A percentile compares a stretch with the other conserved stretches of the same genome.
These are phyloP conservation scores for Cantharis rustica DNA, from an alignment of 2,888 invertebrate genomes.

Conservation along the genomic window DNA sequence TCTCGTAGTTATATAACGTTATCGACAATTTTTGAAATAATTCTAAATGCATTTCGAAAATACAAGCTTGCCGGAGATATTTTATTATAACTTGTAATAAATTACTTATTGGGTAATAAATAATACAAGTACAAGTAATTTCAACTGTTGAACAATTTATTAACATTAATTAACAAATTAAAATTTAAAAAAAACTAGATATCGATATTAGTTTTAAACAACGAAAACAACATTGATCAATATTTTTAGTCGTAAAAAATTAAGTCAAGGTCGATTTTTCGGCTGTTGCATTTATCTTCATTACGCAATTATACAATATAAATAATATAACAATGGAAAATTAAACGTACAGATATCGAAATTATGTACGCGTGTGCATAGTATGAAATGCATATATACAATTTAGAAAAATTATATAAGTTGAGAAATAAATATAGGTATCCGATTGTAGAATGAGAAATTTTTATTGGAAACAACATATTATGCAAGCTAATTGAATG, in stretches of 20 bases:
- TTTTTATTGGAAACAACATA: not conserved
- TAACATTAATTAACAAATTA: not conserved
- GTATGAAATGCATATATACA: not conserved
- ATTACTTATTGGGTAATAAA: not conserved
- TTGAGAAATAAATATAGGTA: not conserved
- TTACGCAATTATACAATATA: not conserved
- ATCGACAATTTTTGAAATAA: not conserved
- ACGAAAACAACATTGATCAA: not conserved
- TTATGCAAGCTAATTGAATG: slow-evolving; percentile 2
- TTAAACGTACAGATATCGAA: not conserved
- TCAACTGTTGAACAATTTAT: not conserved
- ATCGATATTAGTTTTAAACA: not conserved
- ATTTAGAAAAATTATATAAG: not conserved
- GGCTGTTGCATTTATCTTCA: not conserved
- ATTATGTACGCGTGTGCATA: not conserved
- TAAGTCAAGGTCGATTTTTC: not conserved
- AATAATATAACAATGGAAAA: not conserved
- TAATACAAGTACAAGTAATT: too few relatives aligned
- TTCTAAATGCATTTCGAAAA: not conserved
- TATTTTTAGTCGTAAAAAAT: not conserved
- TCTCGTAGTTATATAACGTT: not conserved
- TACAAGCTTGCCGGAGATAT: not conserved
- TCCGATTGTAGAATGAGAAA: not conserved
- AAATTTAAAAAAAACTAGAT: not conserved
- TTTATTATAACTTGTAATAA: not conserved